A percentile compares a stretch with the other conserved stretches of the same genome.
These are phyloP conservation scores for Phalacrocorax pelagicus DNA, from an alignment of 2,113 vertebrate species.

Conservation along the genomic window DNA sequence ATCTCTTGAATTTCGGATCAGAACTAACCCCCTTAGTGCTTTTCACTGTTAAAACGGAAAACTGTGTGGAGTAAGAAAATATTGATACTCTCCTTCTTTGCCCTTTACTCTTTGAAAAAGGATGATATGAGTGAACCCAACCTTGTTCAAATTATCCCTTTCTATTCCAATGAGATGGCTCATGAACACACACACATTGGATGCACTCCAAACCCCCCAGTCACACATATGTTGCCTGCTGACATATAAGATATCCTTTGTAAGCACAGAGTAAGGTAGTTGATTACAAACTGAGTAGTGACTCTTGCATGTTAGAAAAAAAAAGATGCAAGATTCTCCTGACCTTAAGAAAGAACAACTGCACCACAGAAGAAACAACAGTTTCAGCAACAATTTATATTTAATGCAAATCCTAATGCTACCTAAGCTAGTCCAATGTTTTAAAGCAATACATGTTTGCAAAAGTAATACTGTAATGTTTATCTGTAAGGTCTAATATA, in stretches of 20 bases:
- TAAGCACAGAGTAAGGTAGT: not conserved
- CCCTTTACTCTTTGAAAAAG: not conserved
- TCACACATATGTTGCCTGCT: not conserved
- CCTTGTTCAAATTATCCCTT: not conserved
- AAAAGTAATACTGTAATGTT: not conserved
- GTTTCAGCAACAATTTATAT: not conserved
- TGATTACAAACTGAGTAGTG: not conserved
- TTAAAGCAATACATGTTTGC: not conserved
- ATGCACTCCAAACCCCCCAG: not conserved
- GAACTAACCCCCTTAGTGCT: not conserved
- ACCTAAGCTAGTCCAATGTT: not conserved
- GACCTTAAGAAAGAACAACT: not conserved
- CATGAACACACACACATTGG: not conserved
- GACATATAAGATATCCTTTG: not conserved
- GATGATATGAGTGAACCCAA: not conserved
- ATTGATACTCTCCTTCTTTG: not conserved
- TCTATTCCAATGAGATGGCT: not conserved
- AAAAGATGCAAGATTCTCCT: not conserved
- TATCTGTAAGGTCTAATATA: not conserved
- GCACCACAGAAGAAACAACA: not conserved
- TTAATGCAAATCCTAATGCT: not conserved
- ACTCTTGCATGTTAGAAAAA: not conserved
- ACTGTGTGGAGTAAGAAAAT: not conserved
- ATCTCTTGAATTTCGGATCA: not conserved
- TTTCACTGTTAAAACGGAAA: not conserved